Evolutionary conservation across 2,113 vertebrate species (phyloP).

Genomic region (Lepus timidus): DNA sequence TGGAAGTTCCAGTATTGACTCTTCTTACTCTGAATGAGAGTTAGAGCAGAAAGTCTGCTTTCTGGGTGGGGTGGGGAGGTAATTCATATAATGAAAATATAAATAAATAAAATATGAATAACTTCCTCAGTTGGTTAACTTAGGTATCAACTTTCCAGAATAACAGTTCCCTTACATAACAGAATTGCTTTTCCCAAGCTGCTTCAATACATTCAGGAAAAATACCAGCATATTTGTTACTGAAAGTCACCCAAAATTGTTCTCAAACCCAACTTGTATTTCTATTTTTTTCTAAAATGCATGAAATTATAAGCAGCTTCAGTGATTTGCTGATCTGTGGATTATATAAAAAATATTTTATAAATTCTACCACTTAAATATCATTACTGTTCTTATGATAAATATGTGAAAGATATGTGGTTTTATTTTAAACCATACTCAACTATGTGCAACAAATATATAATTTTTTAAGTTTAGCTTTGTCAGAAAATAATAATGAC

Average conservation of each 20-base stretch:
- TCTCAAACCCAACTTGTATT: slow-evolving; percentile 37
- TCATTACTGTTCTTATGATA: background rate
- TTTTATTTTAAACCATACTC: slow-evolving; percentile 30
- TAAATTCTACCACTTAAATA: slow-evolving; percentile 30
- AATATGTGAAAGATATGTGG: background rate
- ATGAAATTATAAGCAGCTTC: background rate
- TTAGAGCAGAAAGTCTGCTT: background rate
- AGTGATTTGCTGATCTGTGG: slow-evolving; percentile 18
- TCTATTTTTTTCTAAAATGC: background rate
- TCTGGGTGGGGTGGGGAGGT: background rate
- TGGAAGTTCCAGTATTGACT: background rate
- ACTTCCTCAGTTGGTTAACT: slow-evolving; percentile 1
- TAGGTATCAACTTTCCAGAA: background rate
- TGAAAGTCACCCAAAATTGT: slow-evolving; percentile 16
- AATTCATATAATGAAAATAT: background rate
- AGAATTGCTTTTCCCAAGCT: background rate
- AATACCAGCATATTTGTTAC: background rate
- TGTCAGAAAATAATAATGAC: slow-evolving; percentile 49
- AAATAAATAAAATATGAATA: background rate
- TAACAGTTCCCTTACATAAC: background rate
- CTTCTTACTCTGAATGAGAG: background rate
- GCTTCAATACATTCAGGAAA: background rate
- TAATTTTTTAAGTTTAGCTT: slow-evolving; percentile 13
- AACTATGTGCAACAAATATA: background rate
- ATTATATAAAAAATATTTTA: background rate